These are phyloP conservation scores for Caenorhabditis imperialis DNA, from an alignment of 2,888 invertebrate species.

Conservation along the genomic window DNA sequence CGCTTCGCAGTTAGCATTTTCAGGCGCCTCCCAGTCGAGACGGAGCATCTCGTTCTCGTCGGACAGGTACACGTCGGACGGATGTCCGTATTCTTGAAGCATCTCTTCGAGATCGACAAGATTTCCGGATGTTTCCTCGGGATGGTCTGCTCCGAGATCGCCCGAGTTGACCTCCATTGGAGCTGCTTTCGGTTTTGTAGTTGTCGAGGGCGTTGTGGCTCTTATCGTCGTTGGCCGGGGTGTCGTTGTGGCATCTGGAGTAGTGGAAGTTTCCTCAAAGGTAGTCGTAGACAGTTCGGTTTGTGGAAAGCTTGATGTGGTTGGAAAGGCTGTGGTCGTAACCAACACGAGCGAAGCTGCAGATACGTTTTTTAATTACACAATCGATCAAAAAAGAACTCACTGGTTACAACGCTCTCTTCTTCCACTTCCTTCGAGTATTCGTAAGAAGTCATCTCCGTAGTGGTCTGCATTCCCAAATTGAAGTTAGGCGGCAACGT, in stretches of 20 bases:
- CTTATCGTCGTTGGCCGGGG: slow-evolving; percentile 24
- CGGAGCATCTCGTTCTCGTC: slow-evolving; percentile 58
- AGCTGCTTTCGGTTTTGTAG: slow-evolving; percentile 20
- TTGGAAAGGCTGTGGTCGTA: slow-evolving; percentile 4
- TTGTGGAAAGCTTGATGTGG: slow-evolving; percentile 13
- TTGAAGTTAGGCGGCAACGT: slow-evolving; percentile 65
- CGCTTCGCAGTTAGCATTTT: slow-evolving; percentile 71
- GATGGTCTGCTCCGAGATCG: slow-evolving; percentile 46
- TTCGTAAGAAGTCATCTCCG: slow-evolving; percentile 42
- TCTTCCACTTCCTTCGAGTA: slow-evolving; percentile 48
- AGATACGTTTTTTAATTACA: neutral
- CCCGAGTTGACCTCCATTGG: slow-evolving; percentile 49
- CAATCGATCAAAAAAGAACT: neutral
- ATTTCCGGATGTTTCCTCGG: slow-evolving; percentile 35
- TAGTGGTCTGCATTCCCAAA: slow-evolving; percentile 45
- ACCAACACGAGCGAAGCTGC: slow-evolving; percentile 26
- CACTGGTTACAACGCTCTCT: slow-evolving; percentile 30
- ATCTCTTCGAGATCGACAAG: slow-evolving; percentile 38
- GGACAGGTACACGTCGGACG: slow-evolving; percentile 48
- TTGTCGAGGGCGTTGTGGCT: slow-evolving; percentile 22
- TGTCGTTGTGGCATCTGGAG: slow-evolving; percentile 24
- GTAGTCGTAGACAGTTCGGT: slow-evolving; percentile 16
- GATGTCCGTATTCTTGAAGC: slow-evolving; percentile 61
- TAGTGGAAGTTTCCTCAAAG: slow-evolving; percentile 5
- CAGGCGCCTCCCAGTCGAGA: slow-evolving; percentile 72